Percentiles rank a stretch among this genome's conserved stretches.
These are phyloP conservation scores for Clivina fossor DNA, from an alignment of 2,888 invertebrate species.

Conservation along the genomic window DNA sequence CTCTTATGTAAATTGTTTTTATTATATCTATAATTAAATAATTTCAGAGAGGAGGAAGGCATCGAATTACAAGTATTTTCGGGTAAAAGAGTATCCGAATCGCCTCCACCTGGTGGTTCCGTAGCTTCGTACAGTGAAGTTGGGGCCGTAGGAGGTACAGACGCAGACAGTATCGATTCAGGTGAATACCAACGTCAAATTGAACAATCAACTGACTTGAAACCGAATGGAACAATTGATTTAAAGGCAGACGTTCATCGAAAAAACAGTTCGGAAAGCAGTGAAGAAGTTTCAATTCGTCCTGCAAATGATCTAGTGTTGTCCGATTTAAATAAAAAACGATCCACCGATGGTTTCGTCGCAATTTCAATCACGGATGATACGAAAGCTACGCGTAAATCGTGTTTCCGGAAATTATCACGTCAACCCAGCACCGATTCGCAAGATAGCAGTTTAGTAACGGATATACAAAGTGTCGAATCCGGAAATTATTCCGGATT, in stretches of 20 bases:
- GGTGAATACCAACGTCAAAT: slow-evolving; percentile 48
- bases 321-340: slow-evolving; percentile 23
- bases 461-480: slow-evolving; percentile 53
- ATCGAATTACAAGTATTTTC: slow-evolving; percentile 79
- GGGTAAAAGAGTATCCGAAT: slow-evolving; percentile 49
- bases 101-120: slow-evolving; percentile 62
- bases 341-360: slow-evolving; percentile 41
- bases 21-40: too few species aligned
- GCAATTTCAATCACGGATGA: slow-evolving; percentile 56
- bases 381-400: slow-evolving; percentile 53
- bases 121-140: slow-evolving; percentile 45
- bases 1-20: not conserved
- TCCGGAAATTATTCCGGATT: slow-evolving; percentile 45
- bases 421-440: slow-evolving; percentile 60
- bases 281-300: slow-evolving; percentile 67
- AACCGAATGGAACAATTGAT: slow-evolving; percentile 67
- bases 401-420: slow-evolving; percentile 58
- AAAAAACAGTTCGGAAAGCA: slow-evolving; percentile 87
- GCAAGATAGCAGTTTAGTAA: slow-evolving; percentile 55
- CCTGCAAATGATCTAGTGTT: slow-evolving; percentile 54
- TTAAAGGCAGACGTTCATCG: slow-evolving; percentile 91
- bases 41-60: slow-evolving; percentile 71
- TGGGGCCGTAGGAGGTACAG: slow-evolving; percentile 45
- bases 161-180: slow-evolving; percentile 54
- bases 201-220: slow-evolving; percentile 41